Percentiles rank a stretch among this genome's conserved stretches.
phyloP scores from a whole-genome alignment of 2,888 invertebrate genomes.

The Acholoe squamosa region DNA sequence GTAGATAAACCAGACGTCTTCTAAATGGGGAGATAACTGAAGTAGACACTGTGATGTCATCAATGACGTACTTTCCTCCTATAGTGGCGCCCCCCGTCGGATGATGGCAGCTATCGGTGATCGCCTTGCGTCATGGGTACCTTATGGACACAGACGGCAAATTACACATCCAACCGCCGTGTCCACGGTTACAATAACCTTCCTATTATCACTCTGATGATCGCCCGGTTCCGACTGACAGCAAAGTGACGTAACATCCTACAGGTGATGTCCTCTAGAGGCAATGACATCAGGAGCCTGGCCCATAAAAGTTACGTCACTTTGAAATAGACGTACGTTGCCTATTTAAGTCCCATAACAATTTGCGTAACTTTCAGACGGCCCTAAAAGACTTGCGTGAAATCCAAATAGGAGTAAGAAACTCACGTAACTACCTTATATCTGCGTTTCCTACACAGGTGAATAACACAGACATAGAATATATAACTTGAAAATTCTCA shows the following conservation, averaged over 20 bases:
- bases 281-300: slow-evolving; percentile 15
- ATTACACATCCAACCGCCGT: slow-evolving; percentile 43
- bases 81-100: not conserved
- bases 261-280: slow-evolving; percentile 36
- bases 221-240: slow-evolving; percentile 48
- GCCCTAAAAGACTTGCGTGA: too few species aligned
- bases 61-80: not conserved
- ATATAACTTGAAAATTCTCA: too few species aligned
- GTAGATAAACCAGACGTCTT: too few species aligned
- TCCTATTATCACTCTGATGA: slow-evolving; percentile 45
- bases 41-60: slow-evolving; percentile 1
- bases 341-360: too few species aligned
- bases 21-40: not conserved
- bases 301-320: too few species aligned
- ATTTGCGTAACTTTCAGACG: too few species aligned
- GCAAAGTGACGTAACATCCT: slow-evolving; percentile 30
- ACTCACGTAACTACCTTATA: too few species aligned
- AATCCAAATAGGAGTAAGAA: too few species aligned
- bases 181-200: slow-evolving; percentile 32
- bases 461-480: too few species aligned
- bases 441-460: too few species aligned
- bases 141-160: slow-evolving; percentile 35
- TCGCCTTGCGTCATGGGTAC: slow-evolving; percentile 45
- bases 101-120: slow-evolving; percentile 26
- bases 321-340: too few species aligned